phyloP scores from a whole-genome alignment of 30 jellyfish, hydroid and myxozoan genomes.

The Hydra vulgaris region DNA sequence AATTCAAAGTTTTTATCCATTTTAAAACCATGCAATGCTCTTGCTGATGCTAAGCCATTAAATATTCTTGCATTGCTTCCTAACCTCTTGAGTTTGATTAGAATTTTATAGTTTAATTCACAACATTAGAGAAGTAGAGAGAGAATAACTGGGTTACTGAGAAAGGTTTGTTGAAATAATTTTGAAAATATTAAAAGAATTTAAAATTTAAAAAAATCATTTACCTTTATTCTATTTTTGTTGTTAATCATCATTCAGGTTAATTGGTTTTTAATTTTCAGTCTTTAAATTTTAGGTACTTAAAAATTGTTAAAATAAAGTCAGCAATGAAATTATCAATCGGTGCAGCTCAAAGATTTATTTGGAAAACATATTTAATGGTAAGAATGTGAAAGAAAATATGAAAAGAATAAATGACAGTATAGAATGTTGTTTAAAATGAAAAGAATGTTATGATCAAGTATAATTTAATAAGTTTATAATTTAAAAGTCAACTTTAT shows the following conservation, averaged over 20 bases:
- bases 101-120: slow-evolving; percentile 82
- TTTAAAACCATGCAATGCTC: slow-evolving; percentile 68
- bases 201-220: too few species aligned
- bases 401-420: slow-evolving; percentile 52
- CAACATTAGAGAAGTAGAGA: slow-evolving; percentile 79
- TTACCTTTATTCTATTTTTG: too few species aligned
- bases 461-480: slow-evolving; percentile 21
- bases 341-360: slow-evolving; percentile 70
- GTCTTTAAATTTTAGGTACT: too few species aligned
- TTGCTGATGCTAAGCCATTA: slow-evolving; percentile 54
- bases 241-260: too few species aligned
- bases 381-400: slow-evolving; percentile 51
- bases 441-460: slow-evolving; percentile 71
- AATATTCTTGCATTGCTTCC: slow-evolving; percentile 66
- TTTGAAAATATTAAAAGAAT: too few species aligned
- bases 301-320: too few species aligned
- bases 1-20: slow-evolving; percentile 67
- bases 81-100: slow-evolving; percentile 44
- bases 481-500: too few species aligned
- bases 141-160: slow-evolving; percentile 72
- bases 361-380: slow-evolving; percentile 59
- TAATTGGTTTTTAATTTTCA: too few species aligned
- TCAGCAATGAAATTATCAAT: slow-evolving; percentile 81
- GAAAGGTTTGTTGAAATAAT: slow-evolving; percentile 74
- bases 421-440: slow-evolving; percentile 71